A percentile compares a stretch with the other conserved stretches of the same genome.
These are phyloP conservation scores for Eulemur rubriventer DNA, from an alignment of 2,797 vertebrate species.

Conservation along the genomic window DNA sequence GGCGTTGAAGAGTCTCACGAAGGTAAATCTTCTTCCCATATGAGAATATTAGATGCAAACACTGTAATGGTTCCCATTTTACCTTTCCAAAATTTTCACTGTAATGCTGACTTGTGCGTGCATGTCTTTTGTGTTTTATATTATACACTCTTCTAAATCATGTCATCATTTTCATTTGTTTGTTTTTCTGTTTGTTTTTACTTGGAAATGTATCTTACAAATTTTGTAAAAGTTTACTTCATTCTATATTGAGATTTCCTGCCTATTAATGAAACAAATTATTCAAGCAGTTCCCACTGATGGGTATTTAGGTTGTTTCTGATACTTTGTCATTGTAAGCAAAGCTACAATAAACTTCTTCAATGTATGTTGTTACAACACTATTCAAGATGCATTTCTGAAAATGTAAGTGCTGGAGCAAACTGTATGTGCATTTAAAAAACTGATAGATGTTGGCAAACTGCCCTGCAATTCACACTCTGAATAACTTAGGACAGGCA, in stretches of 20 bases:
- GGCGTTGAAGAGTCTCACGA: background rate
- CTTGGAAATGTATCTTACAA: background rate
- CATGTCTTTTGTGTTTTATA: background rate
- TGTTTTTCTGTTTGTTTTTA: background rate
- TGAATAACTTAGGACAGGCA: background rate
- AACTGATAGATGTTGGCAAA: background rate
- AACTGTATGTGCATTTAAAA: background rate
- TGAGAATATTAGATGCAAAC: background rate
- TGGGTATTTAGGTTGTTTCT: background rate
- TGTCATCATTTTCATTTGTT: background rate
- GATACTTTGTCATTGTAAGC: background rate
- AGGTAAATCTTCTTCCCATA: background rate
- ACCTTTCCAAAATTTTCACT: background rate
- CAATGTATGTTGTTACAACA: background rate
- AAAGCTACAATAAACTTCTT: background rate
- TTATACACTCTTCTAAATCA: background rate
- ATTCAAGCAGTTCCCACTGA: background rate
- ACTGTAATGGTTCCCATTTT: background rate
- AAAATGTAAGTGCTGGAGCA: conserved; percentile 5
- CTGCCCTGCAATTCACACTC: background rate
- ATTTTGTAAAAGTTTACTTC: background rate
- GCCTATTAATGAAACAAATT: background rate
- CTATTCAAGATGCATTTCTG: background rate
- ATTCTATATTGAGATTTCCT: background rate
- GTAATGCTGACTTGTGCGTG: rapidly evolving